These are phyloP conservation scores for Enteromius viviparus DNA, from an alignment of 2,797 vertebrate species.

Conservation along the genomic window DNA sequence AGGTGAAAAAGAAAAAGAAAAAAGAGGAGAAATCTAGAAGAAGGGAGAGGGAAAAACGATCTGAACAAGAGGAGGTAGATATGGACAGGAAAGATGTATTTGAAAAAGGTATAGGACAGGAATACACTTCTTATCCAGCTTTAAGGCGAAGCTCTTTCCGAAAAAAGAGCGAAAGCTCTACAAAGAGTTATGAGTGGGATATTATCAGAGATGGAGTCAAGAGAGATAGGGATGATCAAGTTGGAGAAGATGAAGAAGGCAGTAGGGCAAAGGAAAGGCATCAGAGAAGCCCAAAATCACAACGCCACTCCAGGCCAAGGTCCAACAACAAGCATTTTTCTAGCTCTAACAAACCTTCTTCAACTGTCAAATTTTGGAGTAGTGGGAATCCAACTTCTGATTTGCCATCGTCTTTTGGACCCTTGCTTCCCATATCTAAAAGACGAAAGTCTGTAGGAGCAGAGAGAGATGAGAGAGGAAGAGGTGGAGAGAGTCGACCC, in stretches of 20 bases:
- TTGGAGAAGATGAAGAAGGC: conserved; percentile 71
- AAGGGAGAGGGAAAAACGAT: conserved; percentile 66
- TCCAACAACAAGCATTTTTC: conserved; percentile 75
- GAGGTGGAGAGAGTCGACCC: conserved; percentile 77
- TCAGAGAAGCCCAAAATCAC: conserved; percentile 60
- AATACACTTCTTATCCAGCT: conserved; percentile 73
- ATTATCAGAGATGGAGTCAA: conserved; percentile 71
- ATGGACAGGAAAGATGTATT: conserved; percentile 74
- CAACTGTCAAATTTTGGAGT: conserved; percentile 81
- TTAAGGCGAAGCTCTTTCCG: conserved; percentile 74
- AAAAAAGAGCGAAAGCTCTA: conserved; percentile 79
- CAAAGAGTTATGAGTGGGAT: conserved; percentile 78
- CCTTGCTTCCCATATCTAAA: conserved; percentile 78
- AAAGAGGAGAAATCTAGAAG: conserved; percentile 73
- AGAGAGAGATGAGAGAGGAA: conserved; percentile 71
- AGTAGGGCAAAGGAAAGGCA: conserved; percentile 71
- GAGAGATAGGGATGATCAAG: conserved; percentile 74
- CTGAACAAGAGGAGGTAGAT: conserved; percentile 74
- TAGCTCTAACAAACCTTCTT: conserved; percentile 72
- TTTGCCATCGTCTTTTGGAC: conserved; percentile 75
- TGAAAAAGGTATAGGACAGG: conserved; percentile 72
- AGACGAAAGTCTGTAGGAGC: conserved; percentile 78
- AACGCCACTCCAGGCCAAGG: conserved; percentile 62
- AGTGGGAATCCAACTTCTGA: conserved; percentile 72
- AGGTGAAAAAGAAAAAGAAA: conserved; percentile 80